phyloP scores from a whole-genome alignment of 2,888 invertebrate genomes.

The Molorchus minor region DNA sequence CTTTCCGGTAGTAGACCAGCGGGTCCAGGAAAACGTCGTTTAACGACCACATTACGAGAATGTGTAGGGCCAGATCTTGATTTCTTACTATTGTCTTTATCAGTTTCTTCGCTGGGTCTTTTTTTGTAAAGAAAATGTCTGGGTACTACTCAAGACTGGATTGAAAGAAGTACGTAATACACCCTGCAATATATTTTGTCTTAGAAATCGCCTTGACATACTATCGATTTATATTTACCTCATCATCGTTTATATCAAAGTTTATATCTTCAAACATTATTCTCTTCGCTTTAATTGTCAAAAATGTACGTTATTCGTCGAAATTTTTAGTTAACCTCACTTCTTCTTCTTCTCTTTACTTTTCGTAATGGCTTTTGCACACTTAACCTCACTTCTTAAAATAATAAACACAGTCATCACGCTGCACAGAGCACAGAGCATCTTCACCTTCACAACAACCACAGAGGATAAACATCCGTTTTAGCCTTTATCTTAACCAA shows the following conservation, averaged over 20 bases:
- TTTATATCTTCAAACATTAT: not conserved
- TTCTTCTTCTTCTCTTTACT: no score
- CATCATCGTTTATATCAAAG: constrained; percentile 11
- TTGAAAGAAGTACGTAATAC: constrained; percentile 26
- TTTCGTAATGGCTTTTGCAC: no score
- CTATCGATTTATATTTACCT: constrained; percentile 2
- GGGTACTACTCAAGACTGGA: constrained; percentile 30
- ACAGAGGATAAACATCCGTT: no score
- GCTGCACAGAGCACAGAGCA: no score
- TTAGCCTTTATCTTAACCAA: no score
- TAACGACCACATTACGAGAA: constrained; percentile 38
- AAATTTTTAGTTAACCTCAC: no score
- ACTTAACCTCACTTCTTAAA: no score
- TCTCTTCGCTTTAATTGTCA: no score
- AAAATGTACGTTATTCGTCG: no score
- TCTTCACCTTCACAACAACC: no score
- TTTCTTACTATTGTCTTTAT: constrained; percentile 18
- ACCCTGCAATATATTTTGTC: constrained; percentile 14
- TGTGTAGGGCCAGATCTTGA: no score
- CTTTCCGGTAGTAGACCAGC: constrained; percentile 47
- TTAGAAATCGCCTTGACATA: not conserved
- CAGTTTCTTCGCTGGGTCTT: constrained; percentile 11
- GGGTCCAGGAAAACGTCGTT: constrained; percentile 50
- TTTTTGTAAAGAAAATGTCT: constrained; percentile 10
- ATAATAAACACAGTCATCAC: no score